Base-by-base conservation (phyloP, 1,140 invertebrate genomes). In the Bombus impatiens region DNA sequence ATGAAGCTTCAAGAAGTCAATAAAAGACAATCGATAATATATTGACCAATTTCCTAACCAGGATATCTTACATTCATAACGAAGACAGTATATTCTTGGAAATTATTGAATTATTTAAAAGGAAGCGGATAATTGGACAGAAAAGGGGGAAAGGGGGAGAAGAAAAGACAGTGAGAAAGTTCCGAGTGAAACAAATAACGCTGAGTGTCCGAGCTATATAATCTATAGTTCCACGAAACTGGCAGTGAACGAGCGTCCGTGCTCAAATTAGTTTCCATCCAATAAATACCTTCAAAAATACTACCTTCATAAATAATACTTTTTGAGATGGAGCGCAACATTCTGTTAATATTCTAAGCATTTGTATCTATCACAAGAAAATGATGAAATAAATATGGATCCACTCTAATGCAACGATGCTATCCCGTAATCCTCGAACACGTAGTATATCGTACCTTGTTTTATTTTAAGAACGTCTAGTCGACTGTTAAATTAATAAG, bases 151-250 rank as follows among this genome's bases (percentile, higher is more conserved):
- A 77, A 15, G 25, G 9, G 28, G 4, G 10, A 37, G 18, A n/a
- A 25, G 32, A 37, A 25, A 25, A 57, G 35, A 77, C 75, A 59
- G 47, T 57, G 35, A 37, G 75, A 77, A 78, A 67, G 77, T 42
- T 78, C 59, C 77, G 67, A 78, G 37, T 77, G 47, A 57, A 78
- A 44, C 78, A 79, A 78, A 79, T 79, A 68, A 44, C 42, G 42
- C 3, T 18, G 78, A 79, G 32, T 25, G 62, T 67, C 22, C 78
- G 42, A 79, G 78, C 15, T 47, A 42, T 67, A 47, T 77, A 77
- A 77, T 77, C 75, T 77, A 77, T 68, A 79, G 78, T 79, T 79
- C 78, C 25, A 28, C 42, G 78, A 79, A 79, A 44, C 62, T 59
- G 53, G 35, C 35, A 35, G 65, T 59, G 53, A 77, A 79, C 40